phyloP scores from a whole-genome alignment of 2,888 invertebrate genomes.

The Troides aeacus region DNA sequence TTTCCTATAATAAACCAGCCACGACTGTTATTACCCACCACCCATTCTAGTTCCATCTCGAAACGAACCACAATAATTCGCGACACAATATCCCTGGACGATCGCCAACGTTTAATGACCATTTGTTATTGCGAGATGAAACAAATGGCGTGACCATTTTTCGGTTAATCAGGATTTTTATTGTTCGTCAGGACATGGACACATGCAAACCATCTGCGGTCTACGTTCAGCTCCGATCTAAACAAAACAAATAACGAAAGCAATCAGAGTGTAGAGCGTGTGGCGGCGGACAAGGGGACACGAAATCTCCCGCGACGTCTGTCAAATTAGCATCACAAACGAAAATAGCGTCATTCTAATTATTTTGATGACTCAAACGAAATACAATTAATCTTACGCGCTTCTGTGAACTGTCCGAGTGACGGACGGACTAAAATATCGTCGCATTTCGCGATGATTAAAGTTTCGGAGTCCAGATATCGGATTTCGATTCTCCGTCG shows the following conservation, averaged over 20 bases:
- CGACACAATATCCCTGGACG: slow-evolving; percentile 62
- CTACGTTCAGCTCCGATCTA: slow-evolving; percentile 33
- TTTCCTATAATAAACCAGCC: slow-evolving; percentile 70
- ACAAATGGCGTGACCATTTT: slow-evolving; percentile 21
- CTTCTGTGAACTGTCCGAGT: slow-evolving; percentile 78
- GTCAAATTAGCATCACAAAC: slow-evolving; percentile 80
- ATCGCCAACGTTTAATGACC: slow-evolving; percentile 65
- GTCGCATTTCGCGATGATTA: slow-evolving; percentile 79
- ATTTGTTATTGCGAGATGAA: slow-evolving; percentile 48
- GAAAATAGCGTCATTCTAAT: slow-evolving; percentile 80
- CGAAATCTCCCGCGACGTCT: slow-evolving; percentile 78
- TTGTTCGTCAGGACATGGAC: slow-evolving; percentile 15
- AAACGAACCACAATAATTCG: slow-evolving; percentile 47
- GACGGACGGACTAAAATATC: slow-evolving; percentile 78
- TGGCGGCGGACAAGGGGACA: slow-evolving; percentile 62
- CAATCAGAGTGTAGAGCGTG: slow-evolving; percentile 62
- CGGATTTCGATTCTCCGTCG: slow-evolving; percentile 77
- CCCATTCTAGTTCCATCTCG: slow-evolving; percentile 55
- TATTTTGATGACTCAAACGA: slow-evolving; percentile 80
- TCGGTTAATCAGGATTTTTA: slow-evolving; percentile 3
- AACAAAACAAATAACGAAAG: slow-evolving; percentile 60
- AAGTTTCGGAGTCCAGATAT: slow-evolving; percentile 70
- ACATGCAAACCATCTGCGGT: slow-evolving; percentile 36
- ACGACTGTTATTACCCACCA: slow-evolving; percentile 56
- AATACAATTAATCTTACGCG: slow-evolving; percentile 79